phyloP scores from a whole-genome alignment of 2,113 vertebrate genomes.

The Microtus montanus region DNA sequence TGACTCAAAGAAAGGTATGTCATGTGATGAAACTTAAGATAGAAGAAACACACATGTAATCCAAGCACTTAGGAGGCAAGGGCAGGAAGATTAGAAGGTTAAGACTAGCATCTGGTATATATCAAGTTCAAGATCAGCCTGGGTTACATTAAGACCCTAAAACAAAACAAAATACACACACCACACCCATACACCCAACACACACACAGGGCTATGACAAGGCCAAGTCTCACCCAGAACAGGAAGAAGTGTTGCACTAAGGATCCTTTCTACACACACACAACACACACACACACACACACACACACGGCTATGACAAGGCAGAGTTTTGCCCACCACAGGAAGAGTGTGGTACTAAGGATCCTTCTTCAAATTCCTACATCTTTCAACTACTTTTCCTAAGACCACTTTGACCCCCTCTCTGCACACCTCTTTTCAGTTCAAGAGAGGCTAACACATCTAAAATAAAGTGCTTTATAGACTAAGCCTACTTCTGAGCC shows the following conservation, averaged over 20 bases:
- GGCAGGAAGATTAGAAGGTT: background rate
- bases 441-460: background rate
- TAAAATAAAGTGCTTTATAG: conserved; percentile 54
- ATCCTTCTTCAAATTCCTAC: conserved; percentile 16
- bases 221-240: background rate
- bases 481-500: conserved; percentile 27
- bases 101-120: background rate
- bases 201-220: background rate
- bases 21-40: background rate
- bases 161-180: background rate
- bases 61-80: background rate
- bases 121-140: background rate
- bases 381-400: conserved; percentile 36
- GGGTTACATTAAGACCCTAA: background rate
- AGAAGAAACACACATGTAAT: background rate
- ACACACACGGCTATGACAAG: too few relatives aligned
- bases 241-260: conserved; percentile 2
- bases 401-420: background rate
- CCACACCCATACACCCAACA: background rate
- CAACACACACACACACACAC: too few relatives aligned
- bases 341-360: conserved; percentile 12
- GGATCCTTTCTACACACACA: background rate
- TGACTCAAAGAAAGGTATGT: background rate
- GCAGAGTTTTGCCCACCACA: background rate
- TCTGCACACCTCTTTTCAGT: background rate